Base-by-base conservation (phyloP, 1,140 invertebrate genomes). In the Hermetia illucens region DNA sequence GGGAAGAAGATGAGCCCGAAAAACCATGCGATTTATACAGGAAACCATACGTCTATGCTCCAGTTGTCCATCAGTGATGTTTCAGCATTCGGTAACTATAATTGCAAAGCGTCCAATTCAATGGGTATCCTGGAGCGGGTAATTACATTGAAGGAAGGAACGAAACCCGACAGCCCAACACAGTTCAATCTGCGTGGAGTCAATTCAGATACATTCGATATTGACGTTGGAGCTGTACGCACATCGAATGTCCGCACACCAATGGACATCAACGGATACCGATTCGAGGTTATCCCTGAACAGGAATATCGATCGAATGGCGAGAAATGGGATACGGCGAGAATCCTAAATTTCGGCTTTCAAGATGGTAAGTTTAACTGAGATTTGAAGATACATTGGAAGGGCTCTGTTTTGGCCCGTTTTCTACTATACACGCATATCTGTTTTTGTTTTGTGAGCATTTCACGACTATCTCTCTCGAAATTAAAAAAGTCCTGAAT, bases 21-120 rank as follows among this genome's bases (percentile, higher is more conserved):
- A 15, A 47, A 46, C 25, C 51, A 43, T 16, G 53, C 57, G 21
- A 55, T 61, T n/a, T 47, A 51, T 40, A 50, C 54, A 6, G 56
- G 55, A 41, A 47, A 43, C 32, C 59, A 61, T 39, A 53, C 48
- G 38, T 63, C 62, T 4, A 49, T 55, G 2, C 38, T 66, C 5
- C 53, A 66, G 44, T 49, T 74, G 1, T 49, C 47, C n/a, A 58
- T 71, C 3, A 53, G 52, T 3, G 62, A 70, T 42, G 44, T 51
- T 12, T 56, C 55, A 5, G 55, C 52, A 13, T 70, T 69, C 37
- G 70, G 67, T 10, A 62, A 63, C 37, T 73, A 72, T 48, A 55
- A 62, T 19, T 74, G 72, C 46, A 54, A 58, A 12, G 71, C 66
- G 0, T 49, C 49, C 22, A 74, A 74, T 44, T 50, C 48, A 21